Base-by-base conservation (phyloP, 2,113 vertebrate species). In the Hystrix cristata region DNA sequence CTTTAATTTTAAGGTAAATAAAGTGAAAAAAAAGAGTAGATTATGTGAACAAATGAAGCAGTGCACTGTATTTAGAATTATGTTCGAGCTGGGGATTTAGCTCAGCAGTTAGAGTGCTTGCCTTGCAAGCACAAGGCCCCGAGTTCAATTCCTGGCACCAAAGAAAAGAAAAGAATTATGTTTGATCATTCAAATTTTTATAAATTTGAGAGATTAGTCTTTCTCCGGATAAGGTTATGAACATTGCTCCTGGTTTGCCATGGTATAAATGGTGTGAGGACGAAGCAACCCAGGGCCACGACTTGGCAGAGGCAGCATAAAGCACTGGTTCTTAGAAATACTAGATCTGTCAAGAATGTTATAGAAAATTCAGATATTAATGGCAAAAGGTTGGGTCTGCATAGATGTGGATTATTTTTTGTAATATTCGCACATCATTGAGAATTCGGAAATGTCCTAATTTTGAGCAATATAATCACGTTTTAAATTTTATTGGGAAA, bases 401-500 rank as follows among this genome's bases (percentile, higher is more conserved):
- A 43, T 13, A 71, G 3, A 11, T 82, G 31, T 79, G 14, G 2
- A 31, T 81, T 82, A 15, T 76, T 96, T 90, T 90, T 46, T 83
- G 19, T 43, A 55, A 31, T 23, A 88, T 86, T 84, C 13, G 29
- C 34, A n/a, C 19, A 5, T 46, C 71, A 4, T 92, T 79, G 67
- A 51, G 16, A 69, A 72, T 88, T 94, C 62, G 7, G 51, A 14
- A 74, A 76, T 92, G 86, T 82, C 2, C 48, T 67, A 89, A 83
- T 87, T 43, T 95, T 91, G 10, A 93, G 67, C 72, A 80, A 43
- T 48, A n/a, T 43, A 89, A 91, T 91, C 14, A 80, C 11, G 48
- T 76, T 86, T 83, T 89, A 19, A 86, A 81, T 95, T 79, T 90
- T 82, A 16, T 90, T 57, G 8, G 0, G 83, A 95, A 87, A 76